Conservation (phyloP, 2,113 vertebrate genomes). For the Coryphaenoides rupestris region DNA sequence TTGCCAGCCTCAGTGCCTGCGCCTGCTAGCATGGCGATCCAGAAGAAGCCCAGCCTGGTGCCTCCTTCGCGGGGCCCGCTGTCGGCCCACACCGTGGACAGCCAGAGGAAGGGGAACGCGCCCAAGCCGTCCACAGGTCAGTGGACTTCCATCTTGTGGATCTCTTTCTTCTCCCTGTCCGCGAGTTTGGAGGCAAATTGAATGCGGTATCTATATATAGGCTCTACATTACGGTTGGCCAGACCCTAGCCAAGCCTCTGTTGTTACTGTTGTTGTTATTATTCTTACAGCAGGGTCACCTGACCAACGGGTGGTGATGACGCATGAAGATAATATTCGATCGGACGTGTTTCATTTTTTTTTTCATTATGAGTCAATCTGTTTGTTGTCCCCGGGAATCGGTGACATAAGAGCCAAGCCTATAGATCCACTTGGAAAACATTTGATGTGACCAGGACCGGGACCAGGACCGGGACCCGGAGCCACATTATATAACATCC, state of each 20-base stretch:
- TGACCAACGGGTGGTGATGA: conserved; percentile 24
- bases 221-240: no score
- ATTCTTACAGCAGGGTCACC: conserved; percentile 8
- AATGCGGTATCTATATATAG: background rate
- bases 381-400: background rate
- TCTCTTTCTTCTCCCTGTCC: background rate
- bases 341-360: background rate
- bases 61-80: conserved; percentile 55
- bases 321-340: background rate
- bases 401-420: background rate
- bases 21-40: conserved; percentile 55
- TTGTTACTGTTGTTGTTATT: background rate
- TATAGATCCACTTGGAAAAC: background rate
- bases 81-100: conserved; percentile 33
- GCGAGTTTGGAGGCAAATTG: conserved; percentile 6
- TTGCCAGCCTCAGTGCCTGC: conserved; percentile 51
- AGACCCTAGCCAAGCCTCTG: background rate
- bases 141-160: conserved; percentile 16
- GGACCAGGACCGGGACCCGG: no score
- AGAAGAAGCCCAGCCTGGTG: conserved; percentile 56
- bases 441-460: background rate
- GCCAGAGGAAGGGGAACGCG: conserved; percentile 37
- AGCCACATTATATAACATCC: conserved; percentile 20
- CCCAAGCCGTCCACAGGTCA: conserved; percentile 34
- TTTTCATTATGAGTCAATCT: background rate